Percentiles rank a stretch among this genome's conserved stretches.
Evolutionary conservation across 2,888 invertebrate species (phyloP).

Genomic region (Homarus gammarus): DNA sequence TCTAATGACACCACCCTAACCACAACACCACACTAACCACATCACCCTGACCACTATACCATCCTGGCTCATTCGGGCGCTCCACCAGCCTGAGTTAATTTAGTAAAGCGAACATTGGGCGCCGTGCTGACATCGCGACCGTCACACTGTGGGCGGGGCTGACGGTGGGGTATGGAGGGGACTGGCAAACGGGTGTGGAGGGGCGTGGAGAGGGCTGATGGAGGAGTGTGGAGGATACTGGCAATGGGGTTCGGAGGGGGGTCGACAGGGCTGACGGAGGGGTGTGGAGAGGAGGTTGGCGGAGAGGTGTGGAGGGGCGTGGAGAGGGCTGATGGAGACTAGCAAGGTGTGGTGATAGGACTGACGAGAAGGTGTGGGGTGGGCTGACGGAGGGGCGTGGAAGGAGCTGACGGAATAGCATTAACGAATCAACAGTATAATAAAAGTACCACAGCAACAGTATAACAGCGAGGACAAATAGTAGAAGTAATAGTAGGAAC

Average conservation of each 20-base stretch:
- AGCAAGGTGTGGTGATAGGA: neutral
- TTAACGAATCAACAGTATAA: too few relatives aligned
- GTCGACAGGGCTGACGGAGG: neutral
- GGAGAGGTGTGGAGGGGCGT: neutral
- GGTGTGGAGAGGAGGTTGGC: neutral
- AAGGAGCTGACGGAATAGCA: neutral
- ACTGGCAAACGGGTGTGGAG: neutral
- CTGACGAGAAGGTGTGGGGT: neutral
- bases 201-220: neutral
- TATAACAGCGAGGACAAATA: neutral
- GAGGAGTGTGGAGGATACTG: neutral
- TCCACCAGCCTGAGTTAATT: constrained; percentile 32
- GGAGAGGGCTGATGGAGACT: neutral
- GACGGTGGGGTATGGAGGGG: constrained; percentile 9
- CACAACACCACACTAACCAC: neutral
- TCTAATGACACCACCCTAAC: neutral
- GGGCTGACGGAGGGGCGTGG: neutral
- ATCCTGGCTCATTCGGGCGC: neutral
- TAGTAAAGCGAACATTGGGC: constrained; percentile 46
- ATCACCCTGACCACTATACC: neutral
- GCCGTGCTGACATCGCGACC: too few relatives aligned
- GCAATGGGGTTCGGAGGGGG: neutral
- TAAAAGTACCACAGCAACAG: too few relatives aligned
- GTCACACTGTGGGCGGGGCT: constrained; percentile 17
- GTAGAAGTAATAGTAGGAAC: neutral